Evolutionary conservation across 1,140 invertebrate species (phyloP), one percentile per base, ranked within the genome.

Genomic region (Solenopsis fugax): DNA sequence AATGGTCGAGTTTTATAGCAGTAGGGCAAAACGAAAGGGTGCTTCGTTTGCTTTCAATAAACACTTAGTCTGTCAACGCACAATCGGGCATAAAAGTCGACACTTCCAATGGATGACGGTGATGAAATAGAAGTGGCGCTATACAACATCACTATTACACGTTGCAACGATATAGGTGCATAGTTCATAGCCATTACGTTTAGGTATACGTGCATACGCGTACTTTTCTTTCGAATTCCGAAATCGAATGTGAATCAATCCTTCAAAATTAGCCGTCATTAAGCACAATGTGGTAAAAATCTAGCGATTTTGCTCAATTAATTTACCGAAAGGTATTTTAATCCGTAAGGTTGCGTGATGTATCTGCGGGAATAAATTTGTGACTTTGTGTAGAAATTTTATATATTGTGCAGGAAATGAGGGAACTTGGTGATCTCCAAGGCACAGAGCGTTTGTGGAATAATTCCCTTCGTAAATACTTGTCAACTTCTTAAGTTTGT

Each of bases 61-160:
- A 85, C 62, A 85, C 5, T 21, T 52, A n/a, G 86, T 71, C 69
- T 73, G 72, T 72, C 73, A 67, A 56, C 67, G 48, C 56, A 85
- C 72, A 76, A 29, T 18, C n/a, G 60, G 64, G 54, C 52, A 58
- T 54, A 71, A 67, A 86, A 76, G 62, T 85, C 45, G 62, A n/a
- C n/a, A 37, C 52, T 69, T 87, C 62, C 29, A 52, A 54, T 52
- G 45, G 56, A 77, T 77, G 58, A 77, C 58, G 65, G 52, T 58
- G 77, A 50, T 81, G 24, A 81, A 71, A 58, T 71, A 50, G 34
- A 81, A 81, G 64, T 67, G 50, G 16, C 21, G 48, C 37, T 81
- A 45, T 54, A 80, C 45, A 41, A 50, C 69, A 71, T 16, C 56
- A 21, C 54, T 24, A 45, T 60, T 60, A 56, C 45, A 21, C n/a